phyloP scores from a whole-genome alignment of 2,797 vertebrate genomes.

The Myotis findleyi region DNA sequence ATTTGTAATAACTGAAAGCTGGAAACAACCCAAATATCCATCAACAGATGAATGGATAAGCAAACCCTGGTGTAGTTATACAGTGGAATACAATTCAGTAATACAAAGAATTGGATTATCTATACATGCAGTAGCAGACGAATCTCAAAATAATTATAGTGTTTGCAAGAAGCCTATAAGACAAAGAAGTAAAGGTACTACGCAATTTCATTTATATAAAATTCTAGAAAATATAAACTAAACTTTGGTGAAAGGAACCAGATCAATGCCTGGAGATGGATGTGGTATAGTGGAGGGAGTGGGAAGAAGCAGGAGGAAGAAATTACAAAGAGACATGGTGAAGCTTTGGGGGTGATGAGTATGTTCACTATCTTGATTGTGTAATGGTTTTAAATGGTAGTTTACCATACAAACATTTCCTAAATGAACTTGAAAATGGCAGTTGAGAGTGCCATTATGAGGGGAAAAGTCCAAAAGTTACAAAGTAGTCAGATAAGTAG shows the following conservation, averaged over 20 bases:
- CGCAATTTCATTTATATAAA: neutral
- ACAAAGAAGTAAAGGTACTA: neutral
- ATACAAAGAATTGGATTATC: neutral
- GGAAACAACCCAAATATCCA: neutral
- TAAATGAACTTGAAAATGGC: neutral
- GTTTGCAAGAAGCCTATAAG: neutral
- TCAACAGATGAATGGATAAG: neutral
- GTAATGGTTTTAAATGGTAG: neutral
- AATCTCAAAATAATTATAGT: neutral
- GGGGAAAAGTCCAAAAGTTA: neutral
- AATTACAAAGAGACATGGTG: neutral
- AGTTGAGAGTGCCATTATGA: neutral
- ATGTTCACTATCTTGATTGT: neutral
- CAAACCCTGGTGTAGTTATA: neutral
- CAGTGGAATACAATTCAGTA: neutral
- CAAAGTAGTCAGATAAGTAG: neutral
- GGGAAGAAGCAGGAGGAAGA: neutral
- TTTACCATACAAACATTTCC: neutral
- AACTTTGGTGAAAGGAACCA: neutral
- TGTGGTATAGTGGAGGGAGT: neutral
- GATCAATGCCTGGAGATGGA: neutral
- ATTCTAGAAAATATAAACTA: neutral
- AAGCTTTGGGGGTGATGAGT: neutral
- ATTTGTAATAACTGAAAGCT: slow-evolving; percentile 8
- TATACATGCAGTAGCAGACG: neutral